Evolutionary conservation across 2,888 invertebrate genomes (phyloP).

Genomic region (Acleris laterana): DNA sequence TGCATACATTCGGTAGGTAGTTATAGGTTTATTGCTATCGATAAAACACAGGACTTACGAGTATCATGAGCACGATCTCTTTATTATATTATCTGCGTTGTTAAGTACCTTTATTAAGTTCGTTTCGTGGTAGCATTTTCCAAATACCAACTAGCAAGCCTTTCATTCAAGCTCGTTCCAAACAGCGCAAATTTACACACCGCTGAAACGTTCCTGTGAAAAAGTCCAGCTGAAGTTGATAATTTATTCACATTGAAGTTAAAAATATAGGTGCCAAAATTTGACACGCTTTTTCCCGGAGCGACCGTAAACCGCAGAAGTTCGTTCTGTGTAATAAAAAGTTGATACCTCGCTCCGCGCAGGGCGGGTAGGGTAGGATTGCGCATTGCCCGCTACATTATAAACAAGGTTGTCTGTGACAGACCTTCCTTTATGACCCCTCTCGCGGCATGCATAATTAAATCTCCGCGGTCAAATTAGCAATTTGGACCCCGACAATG

Average conservation of each 20-base stretch:
- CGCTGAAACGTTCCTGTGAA: slow-evolving; percentile 15
- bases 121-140: too few species aligned
- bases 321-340: slow-evolving; percentile 79
- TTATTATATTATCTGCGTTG: too few species aligned
- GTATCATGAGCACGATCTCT: too few species aligned
- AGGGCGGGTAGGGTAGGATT: slow-evolving; percentile 68
- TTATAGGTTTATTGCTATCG: too few species aligned
- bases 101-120: too few species aligned
- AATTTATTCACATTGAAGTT: slow-evolving; percentile 33
- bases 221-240: slow-evolving; percentile 25
- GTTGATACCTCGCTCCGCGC: slow-evolving; percentile 74
- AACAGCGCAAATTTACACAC: slow-evolving; percentile 9
- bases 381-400: slow-evolving; percentile 81
- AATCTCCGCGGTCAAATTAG: slow-evolving; percentile 83
- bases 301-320: slow-evolving; percentile 72
- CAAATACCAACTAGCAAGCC: too few species aligned
- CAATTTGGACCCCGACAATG: slow-evolving; percentile 78
- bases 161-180: background rate
- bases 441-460: slow-evolving; percentile 81
- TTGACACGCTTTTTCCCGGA: slow-evolving; percentile 59
- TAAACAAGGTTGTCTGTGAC: slow-evolving; percentile 80
- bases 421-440: slow-evolving; percentile 75
- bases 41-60: too few species aligned
- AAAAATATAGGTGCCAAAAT: slow-evolving; percentile 48
- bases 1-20: too few species aligned